Conservation (phyloP, 2,113 vertebrate species). For the Chitala chitala region DNA sequence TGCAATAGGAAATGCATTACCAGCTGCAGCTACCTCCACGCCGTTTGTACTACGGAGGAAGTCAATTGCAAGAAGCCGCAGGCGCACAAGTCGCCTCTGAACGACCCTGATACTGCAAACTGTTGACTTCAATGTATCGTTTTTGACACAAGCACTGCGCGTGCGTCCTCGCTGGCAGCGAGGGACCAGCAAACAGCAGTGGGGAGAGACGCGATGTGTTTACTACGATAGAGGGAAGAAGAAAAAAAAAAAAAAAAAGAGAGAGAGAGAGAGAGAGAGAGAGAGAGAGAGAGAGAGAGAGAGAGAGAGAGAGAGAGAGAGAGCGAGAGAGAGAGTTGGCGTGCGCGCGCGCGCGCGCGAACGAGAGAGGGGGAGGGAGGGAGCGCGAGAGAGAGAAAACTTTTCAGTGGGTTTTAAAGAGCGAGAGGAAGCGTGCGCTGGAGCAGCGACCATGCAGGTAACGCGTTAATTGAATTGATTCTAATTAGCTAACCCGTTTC, state of each 20-base stretch:
- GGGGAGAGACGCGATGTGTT: slow-evolving; percentile 71
- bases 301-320: slow-evolving; percentile 16
- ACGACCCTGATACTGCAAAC: background rate
- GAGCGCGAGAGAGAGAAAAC: slow-evolving; percentile 61
- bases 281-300: slow-evolving; percentile 6
- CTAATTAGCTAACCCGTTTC: slow-evolving; percentile 42
- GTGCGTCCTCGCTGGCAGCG: slow-evolving; percentile 51
- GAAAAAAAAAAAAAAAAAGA: slow-evolving; percentile 5
- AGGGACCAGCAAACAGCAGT: slow-evolving; percentile 58
- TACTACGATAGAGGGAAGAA: slow-evolving; percentile 55
- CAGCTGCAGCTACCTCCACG: too few relatives aligned
- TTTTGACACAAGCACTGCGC: background rate
- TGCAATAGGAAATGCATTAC: background rate
- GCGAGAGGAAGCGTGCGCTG: slow-evolving; percentile 55
- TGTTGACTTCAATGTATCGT: background rate
- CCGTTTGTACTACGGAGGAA: background rate
- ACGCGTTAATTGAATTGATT: slow-evolving; percentile 52
- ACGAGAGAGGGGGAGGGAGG: slow-evolving; percentile 45
- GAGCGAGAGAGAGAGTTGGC: slow-evolving; percentile 41
- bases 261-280: background rate
- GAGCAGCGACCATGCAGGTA: slow-evolving; percentile 75
- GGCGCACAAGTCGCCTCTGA: background rate
- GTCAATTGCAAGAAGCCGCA: background rate
- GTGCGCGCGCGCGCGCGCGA: slow-evolving; percentile 50
- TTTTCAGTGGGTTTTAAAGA: slow-evolving; percentile 68